These are phyloP conservation scores for Bruchidius siliquastri DNA, from an alignment of 2,888 invertebrate species.

Conservation along the genomic window DNA sequence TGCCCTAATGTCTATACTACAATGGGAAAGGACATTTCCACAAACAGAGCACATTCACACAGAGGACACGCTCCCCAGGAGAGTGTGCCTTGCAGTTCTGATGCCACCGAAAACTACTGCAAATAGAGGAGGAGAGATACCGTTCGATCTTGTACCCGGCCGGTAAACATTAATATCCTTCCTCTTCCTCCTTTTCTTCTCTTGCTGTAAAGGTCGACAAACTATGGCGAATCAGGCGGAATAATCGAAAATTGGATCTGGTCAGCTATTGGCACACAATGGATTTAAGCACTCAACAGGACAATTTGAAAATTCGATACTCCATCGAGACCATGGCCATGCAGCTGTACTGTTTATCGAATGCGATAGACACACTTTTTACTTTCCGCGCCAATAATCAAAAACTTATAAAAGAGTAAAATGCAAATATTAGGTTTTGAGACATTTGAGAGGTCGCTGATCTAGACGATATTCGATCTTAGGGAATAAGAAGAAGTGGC, in stretches of 20 bases:
- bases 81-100: neutral
- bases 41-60: constrained; percentile 30
- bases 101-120: neutral
- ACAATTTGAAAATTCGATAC: neutral
- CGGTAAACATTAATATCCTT: neutral
- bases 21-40: constrained; percentile 30
- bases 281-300: neutral
- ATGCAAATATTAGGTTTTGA: too few relatives aligned
- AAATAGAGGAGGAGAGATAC: neutral
- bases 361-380: too few relatives aligned
- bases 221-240: neutral
- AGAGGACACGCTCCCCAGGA: neutral
- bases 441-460: too few relatives aligned
- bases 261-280: neutral
- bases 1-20: too few relatives aligned
- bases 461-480: too few relatives aligned
- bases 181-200: neutral
- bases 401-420: too few relatives aligned
- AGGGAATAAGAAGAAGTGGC: too few relatives aligned
- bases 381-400: too few relatives aligned
- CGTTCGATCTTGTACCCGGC: neutral
- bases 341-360: too few relatives aligned
- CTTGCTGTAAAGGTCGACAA: neutral
- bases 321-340: too few relatives aligned
- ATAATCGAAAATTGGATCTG: neutral